phyloP scores from a whole-genome alignment of 2,797 vertebrate species.

The Tenualosa ilisha region DNA sequence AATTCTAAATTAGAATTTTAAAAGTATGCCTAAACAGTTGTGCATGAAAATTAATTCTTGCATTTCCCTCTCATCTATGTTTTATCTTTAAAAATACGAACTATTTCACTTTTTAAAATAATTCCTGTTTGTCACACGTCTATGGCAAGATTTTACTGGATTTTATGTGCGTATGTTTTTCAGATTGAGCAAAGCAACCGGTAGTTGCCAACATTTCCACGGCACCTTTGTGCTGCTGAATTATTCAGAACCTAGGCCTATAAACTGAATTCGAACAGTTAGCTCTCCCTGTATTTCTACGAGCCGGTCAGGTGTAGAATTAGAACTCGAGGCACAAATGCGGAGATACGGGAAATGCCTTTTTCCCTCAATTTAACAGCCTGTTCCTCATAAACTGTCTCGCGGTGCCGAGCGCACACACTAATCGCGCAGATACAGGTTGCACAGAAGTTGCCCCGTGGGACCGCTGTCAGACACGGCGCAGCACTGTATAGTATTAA shows the following conservation, averaged over 20 bases:
- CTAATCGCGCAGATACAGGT: constrained; percentile 30
- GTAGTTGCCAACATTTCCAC: not conserved
- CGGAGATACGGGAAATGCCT: not conserved
- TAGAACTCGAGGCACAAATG: not conserved
- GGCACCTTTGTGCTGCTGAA: not conserved
- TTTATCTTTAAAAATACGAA: no score
- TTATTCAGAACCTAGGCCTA: not conserved
- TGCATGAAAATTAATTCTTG: not conserved
- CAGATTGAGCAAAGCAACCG: not conserved
- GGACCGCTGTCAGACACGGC: constrained; percentile 58
- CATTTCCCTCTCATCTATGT: no score
- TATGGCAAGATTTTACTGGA: not conserved
- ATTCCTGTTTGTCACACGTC: not conserved
- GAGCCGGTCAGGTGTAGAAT: not conserved
- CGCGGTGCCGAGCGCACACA: not conserved
- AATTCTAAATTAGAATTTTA: not conserved
- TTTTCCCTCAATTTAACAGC: not conserved
- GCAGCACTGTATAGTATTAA: constrained; percentile 35
- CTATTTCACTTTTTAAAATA: not conserved
- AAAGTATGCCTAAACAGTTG: not conserved
- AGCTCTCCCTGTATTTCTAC: not conserved
- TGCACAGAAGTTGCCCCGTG: constrained; percentile 11
- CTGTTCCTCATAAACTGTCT: not conserved
- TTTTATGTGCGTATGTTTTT: not conserved
- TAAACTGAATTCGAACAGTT: constrained; percentile 1